A percentile compares a stretch with the other conserved stretches of the same genome.
Conservation (phyloP, 2,113 vertebrate species). For the Catharus minimus region DNA sequence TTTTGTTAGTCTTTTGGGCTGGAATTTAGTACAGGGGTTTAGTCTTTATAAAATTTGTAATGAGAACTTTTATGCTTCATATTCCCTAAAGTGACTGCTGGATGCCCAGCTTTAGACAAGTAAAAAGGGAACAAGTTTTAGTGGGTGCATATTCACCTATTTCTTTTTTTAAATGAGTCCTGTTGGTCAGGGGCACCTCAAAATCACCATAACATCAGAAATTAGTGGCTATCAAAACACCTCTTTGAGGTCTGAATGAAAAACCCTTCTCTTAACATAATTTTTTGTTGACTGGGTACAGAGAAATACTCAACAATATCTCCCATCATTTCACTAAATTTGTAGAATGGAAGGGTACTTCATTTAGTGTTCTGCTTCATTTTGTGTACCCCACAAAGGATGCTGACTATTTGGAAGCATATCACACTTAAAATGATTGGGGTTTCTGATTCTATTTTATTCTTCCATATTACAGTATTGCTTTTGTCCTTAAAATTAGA, state of each 20-base stretch:
- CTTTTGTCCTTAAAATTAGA: neutral
- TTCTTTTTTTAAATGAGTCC: neutral
- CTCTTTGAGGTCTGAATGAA: neutral
- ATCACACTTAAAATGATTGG: neutral
- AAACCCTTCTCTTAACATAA: neutral
- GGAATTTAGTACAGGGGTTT: neutral
- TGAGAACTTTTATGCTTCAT: neutral
- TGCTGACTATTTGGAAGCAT: neutral
- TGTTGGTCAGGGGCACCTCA: neutral
- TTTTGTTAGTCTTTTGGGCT: neutral
- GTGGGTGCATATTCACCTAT: neutral
- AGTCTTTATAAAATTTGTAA: neutral
- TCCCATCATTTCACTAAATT: neutral
- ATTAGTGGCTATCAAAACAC: neutral
- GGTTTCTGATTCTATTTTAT: rapidly evolving
- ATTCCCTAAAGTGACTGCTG: neutral
- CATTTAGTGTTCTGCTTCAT: neutral
- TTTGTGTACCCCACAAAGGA: neutral
- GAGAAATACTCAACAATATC: neutral
- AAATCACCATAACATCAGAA: neutral
- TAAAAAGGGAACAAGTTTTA: neutral
- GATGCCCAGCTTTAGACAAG: neutral
- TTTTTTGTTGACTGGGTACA: neutral
- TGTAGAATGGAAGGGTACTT: neutral
- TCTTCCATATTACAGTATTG: neutral